These are phyloP conservation scores for Macrocentrus cingulum DNA, from an alignment of 1,140 invertebrate species.

Conservation along the genomic window DNA sequence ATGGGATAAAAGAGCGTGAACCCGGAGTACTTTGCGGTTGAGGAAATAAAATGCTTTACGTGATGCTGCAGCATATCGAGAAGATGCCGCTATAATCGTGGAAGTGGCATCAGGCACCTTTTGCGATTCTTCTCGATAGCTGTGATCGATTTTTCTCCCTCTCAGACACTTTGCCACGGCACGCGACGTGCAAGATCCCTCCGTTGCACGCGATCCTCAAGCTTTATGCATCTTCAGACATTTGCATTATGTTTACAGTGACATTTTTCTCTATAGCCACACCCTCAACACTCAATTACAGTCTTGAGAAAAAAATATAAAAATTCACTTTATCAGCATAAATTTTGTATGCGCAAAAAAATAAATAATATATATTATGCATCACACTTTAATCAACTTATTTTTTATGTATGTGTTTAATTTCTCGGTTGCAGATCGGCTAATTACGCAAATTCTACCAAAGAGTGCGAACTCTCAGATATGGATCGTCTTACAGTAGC, in stretches of 20 bases:
- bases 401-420: background rate
- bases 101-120: constrained; percentile 12
- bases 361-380: too few relatives aligned
- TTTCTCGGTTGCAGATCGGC: constrained; percentile 72
- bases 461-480: constrained; percentile 83
- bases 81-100: constrained; percentile 2
- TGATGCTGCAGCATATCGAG: constrained; percentile 9
- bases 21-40: constrained; percentile 3
- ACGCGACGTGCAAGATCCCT: constrained; percentile 11
- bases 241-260: too few relatives aligned
- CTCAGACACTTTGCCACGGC: constrained; percentile 3
- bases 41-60: constrained; percentile 8
- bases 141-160: constrained; percentile 15
- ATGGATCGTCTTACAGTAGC: constrained; percentile 87
- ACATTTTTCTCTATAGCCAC: background rate
- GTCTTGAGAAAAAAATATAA: too few relatives aligned
- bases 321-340: too few relatives aligned
- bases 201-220: constrained; percentile 6
- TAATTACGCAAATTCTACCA: constrained; percentile 83
- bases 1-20: too few relatives aligned
- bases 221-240: constrained; percentile 3
- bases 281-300: too few relatives aligned
- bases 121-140: constrained; percentile 16
- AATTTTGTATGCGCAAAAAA: too few relatives aligned
- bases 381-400: too few relatives aligned